phyloP scores from a whole-genome alignment of 2,888 invertebrate genomes.

The Drosophila acutilabella region DNA sequence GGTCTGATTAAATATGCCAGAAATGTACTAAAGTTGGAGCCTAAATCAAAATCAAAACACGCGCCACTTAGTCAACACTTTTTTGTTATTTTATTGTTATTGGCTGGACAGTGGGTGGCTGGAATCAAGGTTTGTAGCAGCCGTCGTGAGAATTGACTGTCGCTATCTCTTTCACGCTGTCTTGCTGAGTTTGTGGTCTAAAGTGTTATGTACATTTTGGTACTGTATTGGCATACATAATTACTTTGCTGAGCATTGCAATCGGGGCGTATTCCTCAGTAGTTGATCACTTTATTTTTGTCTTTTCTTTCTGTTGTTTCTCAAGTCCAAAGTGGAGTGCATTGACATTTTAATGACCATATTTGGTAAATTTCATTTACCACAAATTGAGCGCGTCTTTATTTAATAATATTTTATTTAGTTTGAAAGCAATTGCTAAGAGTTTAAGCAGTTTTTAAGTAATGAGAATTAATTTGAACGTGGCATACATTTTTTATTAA shows the following conservation, averaged over 20 bases:
- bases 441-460: neutral
- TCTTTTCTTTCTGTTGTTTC: slow-evolving; percentile 17
- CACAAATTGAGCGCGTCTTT: slow-evolving; percentile 28
- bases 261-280: slow-evolving; percentile 42
- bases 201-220: slow-evolving; percentile 69
- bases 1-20: slow-evolving; percentile 69
- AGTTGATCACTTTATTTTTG: slow-evolving; percentile 18
- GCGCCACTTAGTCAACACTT: slow-evolving; percentile 64
- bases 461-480: neutral
- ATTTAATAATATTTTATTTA: slow-evolving; percentile 20
- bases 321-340: slow-evolving; percentile 33
- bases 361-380: slow-evolving; percentile 18
- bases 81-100: neutral
- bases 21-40: slow-evolving; percentile 49
- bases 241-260: slow-evolving; percentile 63
- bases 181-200: slow-evolving; percentile 8
- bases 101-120: slow-evolving; percentile 53
- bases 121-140: slow-evolving; percentile 13
- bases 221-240: slow-evolving; percentile 72
- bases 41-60: slow-evolving; percentile 76
- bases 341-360: slow-evolving; percentile 48
- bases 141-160: slow-evolving; percentile 51
- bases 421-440: neutral
- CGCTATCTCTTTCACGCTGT: neutral
- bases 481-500: neutral